Evolutionary conservation across 2,113 vertebrate species (phyloP).

Genomic region (rat (Rattus norvegicus)): GRCr8 NC_086039.1:45382501-45383000

Average conservation of each 20-base stretch:
- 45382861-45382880: too few relatives aligned
- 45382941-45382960: background rate
- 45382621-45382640: background rate
- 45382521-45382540: background rate
- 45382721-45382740: too few relatives aligned
- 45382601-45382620: background rate
- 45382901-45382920: background rate
- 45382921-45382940: background rate
- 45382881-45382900: too few relatives aligned
- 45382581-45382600: background rate
- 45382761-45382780: too few relatives aligned
- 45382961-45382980: background rate
- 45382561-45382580: background rate
- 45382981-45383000: background rate
- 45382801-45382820: too few relatives aligned
- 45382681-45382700: background rate
- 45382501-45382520: background rate
- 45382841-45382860: too few relatives aligned
- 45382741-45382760: fast-evolving
- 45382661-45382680: background rate
- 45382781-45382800: background rate
- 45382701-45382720: background rate
- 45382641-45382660: background rate
- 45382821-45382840: too few relatives aligned
- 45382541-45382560: background rate